A percentile compares a stretch with the other conserved stretches of the same genome.
Evolutionary conservation across 1,140 invertebrate genomes (phyloP).

Genomic region (Drosophila sturtevanti): DNA sequence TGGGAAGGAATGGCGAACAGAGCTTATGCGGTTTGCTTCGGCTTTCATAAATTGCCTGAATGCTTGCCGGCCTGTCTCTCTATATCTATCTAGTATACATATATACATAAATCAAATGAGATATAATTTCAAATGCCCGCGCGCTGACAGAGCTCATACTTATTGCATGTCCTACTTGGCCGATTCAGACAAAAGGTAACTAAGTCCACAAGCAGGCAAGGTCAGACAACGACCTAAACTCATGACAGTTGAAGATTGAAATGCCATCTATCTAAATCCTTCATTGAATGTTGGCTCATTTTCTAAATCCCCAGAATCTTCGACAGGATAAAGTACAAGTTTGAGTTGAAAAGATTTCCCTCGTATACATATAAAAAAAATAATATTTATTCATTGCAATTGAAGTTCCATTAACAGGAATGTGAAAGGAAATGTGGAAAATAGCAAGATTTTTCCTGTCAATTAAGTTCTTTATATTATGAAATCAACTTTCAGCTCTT

Average conservation of each 20-base stretch:
- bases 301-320: background rate
- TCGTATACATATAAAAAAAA: too few species aligned
- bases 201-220: conserved; percentile 11
- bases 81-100: conserved; percentile 38
- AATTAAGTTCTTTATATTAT: too few species aligned
- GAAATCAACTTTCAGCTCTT: too few species aligned
- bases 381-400: too few species aligned
- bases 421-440: too few species aligned
- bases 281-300: conserved; percentile 9
- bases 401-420: too few species aligned
- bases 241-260: background rate
- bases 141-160: conserved; percentile 51
- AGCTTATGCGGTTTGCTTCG: conserved; percentile 32
- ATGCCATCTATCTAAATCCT: background rate
- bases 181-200: conserved; percentile 2
- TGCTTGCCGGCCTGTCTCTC: conserved; percentile 33
- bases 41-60: conserved; percentile 62
- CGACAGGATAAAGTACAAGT: background rate
- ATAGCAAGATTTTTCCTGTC: too few species aligned
- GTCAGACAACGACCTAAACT: background rate
- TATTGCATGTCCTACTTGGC: background rate
- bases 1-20: background rate
- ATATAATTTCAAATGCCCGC: conserved; percentile 28
- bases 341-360: background rate
- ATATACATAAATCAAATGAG: conserved; percentile 63